Percentiles rank a stretch among this genome's conserved stretches.
phyloP scores from a whole-genome alignment of 2,888 invertebrate genomes.

The Diarsia rubi region DNA sequence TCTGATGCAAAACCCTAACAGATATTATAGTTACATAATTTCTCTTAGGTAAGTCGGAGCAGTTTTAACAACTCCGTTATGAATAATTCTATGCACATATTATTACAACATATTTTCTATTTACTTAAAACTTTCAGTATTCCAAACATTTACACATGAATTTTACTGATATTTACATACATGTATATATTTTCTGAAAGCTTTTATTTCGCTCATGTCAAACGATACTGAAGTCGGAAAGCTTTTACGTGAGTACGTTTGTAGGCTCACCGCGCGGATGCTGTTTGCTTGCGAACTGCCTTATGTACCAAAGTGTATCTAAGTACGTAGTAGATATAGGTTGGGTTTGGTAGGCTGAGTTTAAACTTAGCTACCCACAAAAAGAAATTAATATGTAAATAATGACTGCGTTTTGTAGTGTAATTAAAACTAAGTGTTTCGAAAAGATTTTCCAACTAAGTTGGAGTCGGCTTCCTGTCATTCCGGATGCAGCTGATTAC shows the following conservation, averaged over 20 bases:
- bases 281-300: constrained; percentile 33
- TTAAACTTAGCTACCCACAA: too few species aligned
- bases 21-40: neutral
- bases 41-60: neutral
- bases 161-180: constrained; percentile 9
- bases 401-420: neutral
- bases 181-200: constrained; percentile 14
- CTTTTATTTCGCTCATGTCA: constrained; percentile 14
- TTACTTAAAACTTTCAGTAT: neutral
- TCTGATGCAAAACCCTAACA: neutral
- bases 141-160: neutral
- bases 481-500: too few species aligned
- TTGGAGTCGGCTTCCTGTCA: too few species aligned
- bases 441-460: too few species aligned
- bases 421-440: neutral
- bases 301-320: neutral
- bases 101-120: too few species aligned
- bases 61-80: neutral
- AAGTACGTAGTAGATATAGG: neutral
- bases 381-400: neutral
- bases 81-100: neutral
- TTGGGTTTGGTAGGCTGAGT: neutral
- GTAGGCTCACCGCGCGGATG: constrained; percentile 17
- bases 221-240: constrained; percentile 29
- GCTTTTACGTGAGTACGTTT: constrained; percentile 41